Percentiles rank a stretch among this genome's conserved stretches.
phyloP scores from a whole-genome alignment of 2,797 vertebrate species.

The Eurystomus glaucurus region DNA sequence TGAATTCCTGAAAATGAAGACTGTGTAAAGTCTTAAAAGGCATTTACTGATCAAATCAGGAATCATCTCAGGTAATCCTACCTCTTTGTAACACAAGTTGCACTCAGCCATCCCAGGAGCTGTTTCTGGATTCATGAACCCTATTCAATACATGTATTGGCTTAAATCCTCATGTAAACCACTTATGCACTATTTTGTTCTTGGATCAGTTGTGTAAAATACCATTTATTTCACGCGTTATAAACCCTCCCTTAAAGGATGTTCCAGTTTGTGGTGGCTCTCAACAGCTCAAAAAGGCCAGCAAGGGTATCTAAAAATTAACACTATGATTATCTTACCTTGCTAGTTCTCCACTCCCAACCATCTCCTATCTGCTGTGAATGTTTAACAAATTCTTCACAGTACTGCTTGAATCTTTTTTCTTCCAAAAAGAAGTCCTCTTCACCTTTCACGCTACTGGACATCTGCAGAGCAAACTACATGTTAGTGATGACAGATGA shows the following conservation, averaged over 20 bases:
- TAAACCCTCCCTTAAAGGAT: neutral
- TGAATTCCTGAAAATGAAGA: neutral
- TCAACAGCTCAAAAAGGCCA: neutral
- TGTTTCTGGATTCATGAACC: neutral
- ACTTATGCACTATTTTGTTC: neutral
- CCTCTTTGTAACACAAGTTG: neutral
- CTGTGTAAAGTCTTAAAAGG: neutral
- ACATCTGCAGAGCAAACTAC: constrained; percentile 73
- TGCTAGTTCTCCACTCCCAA: constrained; percentile 84
- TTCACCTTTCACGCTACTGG: constrained; percentile 61
- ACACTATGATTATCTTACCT: constrained; percentile 71
- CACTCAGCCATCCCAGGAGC: neutral
- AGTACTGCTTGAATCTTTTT: constrained; percentile 79
- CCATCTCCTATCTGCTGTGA: constrained; percentile 83
- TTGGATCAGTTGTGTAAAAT: neutral
- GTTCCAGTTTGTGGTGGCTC: neutral
- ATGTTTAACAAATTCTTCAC: constrained; percentile 83
- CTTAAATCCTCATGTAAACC: neutral
- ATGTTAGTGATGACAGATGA: constrained; percentile 24
- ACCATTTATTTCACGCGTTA: neutral
- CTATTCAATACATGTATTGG: accelerated
- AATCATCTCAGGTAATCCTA: neutral
- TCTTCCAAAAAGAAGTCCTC: constrained; percentile 79
- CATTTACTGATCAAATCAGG: neutral
- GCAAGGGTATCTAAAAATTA: neutral